Base-by-base conservation (phyloP, 2,888 invertebrate genomes). In the Lepeophtheirus nordmannii region DNA sequence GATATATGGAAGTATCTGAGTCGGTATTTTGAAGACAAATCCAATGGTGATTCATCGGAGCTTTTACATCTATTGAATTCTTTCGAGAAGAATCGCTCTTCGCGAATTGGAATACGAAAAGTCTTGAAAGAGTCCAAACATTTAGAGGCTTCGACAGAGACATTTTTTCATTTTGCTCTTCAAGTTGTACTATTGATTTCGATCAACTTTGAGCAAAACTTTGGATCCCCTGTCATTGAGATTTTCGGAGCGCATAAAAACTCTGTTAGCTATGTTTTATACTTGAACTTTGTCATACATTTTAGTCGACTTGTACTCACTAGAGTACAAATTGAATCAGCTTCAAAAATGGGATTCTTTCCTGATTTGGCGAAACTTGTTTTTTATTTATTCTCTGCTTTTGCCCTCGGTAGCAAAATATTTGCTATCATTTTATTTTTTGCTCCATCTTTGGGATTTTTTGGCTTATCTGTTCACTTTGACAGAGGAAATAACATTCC, bases 111-210 rank as follows among this genome's bases (percentile, higher is more conserved):
- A 46, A 46, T 46, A n/a, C 14, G 17, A 46, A 46, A 17, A 46
- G 17, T 46, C 53, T 46, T 46, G 17, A 46, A 46, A 17, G 53
- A 46, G 53, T 46, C 53, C 14, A 46, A 46, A 8, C 53, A 46
- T 46, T 17, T 46, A 46, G 53, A 46, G 17, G 53, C 53, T n/a
- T 46, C 53, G n/a, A 46, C 53, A 46, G 53, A 46, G 17, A 46
- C 14, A 14, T 46, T 46, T 46, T 46, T 46, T 46, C 53, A 46
- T 17, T 46, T 46, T 46, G 53, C 53, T 14, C 53, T 46, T 17
- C 53, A 46, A 46, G 53, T 46, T 17, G 17, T 46, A 5, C 53
- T 46, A 14, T 17, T 46, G 5, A 46, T 46, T 46, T 46, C 53
- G 1, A 46, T 46, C 53, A 46, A 46, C 8, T 46, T 46, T 17